Conservation (phyloP, 2,888 invertebrate genomes). For the Neelides folsomi region DNA sequence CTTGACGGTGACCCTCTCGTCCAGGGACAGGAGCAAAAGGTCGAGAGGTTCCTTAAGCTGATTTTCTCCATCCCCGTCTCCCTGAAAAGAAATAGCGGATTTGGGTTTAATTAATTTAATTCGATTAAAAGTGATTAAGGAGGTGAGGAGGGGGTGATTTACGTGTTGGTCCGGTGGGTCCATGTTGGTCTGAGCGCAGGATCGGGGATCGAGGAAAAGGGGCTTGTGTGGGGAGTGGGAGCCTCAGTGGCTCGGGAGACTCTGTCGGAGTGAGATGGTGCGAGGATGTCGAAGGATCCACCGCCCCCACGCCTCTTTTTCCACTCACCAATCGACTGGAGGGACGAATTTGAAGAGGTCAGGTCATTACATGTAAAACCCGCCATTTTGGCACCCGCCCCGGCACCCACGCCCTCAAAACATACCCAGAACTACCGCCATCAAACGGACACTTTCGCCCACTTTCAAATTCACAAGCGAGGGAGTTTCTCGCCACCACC, state of each 20-base stretch:
- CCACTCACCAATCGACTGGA: slow-evolving; percentile 29
- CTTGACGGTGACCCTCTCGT: slow-evolving; percentile 97
- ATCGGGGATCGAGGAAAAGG: neutral
- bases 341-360: slow-evolving; percentile 33
- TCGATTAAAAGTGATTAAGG: neutral
- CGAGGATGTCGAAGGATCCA: neutral
- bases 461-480: too few species aligned
- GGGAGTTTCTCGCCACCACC: neutral
- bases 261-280: neutral
- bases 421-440: too few species aligned
- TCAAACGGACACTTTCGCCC: too few species aligned
- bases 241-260: neutral
- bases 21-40: slow-evolving; percentile 86
- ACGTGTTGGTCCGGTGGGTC: slow-evolving; percentile 1
- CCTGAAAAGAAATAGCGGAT: slow-evolving; percentile 6
- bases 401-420: too few species aligned
- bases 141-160: neutral
- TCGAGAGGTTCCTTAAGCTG: slow-evolving; percentile 97
- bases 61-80: slow-evolving; percentile 39
- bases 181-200: neutral
- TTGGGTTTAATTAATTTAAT: neutral
- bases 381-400: too few species aligned
- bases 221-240: neutral
- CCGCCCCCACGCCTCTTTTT: slow-evolving; percentile 16
- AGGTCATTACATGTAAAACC: neutral